phyloP scores from a whole-genome alignment of 2,797 vertebrate genomes.

The Microcaecilia unicolor region DNA sequence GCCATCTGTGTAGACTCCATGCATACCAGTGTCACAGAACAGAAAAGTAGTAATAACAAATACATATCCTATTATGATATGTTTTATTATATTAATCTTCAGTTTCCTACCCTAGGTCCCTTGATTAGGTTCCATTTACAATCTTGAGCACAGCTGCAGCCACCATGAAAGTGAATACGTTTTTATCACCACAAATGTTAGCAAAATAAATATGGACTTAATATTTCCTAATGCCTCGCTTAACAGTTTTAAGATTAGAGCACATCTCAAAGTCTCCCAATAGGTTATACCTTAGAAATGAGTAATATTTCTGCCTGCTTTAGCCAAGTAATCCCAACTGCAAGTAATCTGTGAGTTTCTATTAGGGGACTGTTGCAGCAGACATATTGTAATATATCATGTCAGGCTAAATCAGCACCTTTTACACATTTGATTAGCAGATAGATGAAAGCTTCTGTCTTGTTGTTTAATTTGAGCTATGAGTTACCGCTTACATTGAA shows the following conservation, averaged over 20 bases:
- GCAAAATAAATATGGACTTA: constrained; percentile 50
- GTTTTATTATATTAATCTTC: no score
- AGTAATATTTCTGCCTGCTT: constrained; percentile 53
- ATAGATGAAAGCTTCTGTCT: constrained; percentile 68
- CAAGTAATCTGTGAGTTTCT: constrained; percentile 55
- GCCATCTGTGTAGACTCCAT: no score
- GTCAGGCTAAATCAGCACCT: constrained; percentile 56
- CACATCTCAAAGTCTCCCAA: constrained; percentile 32
- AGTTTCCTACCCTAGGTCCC: not conserved
- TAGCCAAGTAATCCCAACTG: constrained; percentile 60
- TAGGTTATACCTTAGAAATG: constrained; percentile 50
- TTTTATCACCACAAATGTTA: constrained; percentile 29
- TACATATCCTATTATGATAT: no score
- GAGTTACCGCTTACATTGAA: constrained; percentile 60
- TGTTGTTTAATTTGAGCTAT: constrained; percentile 68
- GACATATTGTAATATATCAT: constrained; percentile 60
- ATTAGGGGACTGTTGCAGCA: constrained; percentile 48
- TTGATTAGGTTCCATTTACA: constrained; percentile 5
- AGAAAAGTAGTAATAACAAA: no score
- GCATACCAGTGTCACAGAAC: no score
- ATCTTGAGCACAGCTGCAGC: constrained; percentile 12
- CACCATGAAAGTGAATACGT: constrained; percentile 35
- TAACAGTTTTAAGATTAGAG: constrained; percentile 55
- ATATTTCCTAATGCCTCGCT: constrained; percentile 56
- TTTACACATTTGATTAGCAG: constrained; percentile 59